phyloP scores from a whole-genome alignment of 1,140 invertebrate genomes.

The Aphis craccivora region DNA sequence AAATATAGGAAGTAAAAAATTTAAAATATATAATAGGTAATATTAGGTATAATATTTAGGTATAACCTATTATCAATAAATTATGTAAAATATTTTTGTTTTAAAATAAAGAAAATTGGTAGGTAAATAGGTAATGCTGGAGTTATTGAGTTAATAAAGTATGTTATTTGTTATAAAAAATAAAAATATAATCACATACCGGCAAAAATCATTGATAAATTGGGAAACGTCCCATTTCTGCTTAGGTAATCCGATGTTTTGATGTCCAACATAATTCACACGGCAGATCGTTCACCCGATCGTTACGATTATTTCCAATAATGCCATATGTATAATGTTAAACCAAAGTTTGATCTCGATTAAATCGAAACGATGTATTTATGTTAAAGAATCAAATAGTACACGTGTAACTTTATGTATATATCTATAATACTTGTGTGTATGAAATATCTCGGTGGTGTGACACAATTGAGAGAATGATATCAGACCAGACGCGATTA shows the following conservation, averaged over 20 bases:
- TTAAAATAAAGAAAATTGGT: too few relatives aligned
- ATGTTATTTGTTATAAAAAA: too few relatives aligned
- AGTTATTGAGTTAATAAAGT: too few relatives aligned
- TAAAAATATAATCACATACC: constrained; percentile 65
- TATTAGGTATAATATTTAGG: too few relatives aligned
- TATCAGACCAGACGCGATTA: constrained; percentile 28
- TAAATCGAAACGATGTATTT: not conserved
- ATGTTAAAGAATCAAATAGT: not conserved
- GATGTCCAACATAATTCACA: constrained; percentile 70
- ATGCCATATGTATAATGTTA: not conserved
- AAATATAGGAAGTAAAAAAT: not conserved
- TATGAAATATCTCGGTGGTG: not conserved
- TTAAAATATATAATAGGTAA: too few relatives aligned
- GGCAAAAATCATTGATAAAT: constrained; percentile 73
- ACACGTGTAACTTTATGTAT: not conserved
- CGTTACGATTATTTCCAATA: constrained; percentile 10
- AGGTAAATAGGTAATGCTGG: not conserved
- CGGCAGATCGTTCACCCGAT: constrained; percentile 6
- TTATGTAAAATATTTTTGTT: not conserved
- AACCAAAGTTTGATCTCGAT: not conserved
- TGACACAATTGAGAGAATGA: not conserved
- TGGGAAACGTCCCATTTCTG: constrained; percentile 69
- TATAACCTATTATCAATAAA: too few relatives aligned
- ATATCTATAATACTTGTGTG: not conserved
- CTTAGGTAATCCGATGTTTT: constrained; percentile 70